A percentile compares a stretch with the other conserved stretches of the same genome.
phyloP scores from a whole-genome alignment of 2,888 invertebrate species.

The Gnatocerus cornutus region DNA sequence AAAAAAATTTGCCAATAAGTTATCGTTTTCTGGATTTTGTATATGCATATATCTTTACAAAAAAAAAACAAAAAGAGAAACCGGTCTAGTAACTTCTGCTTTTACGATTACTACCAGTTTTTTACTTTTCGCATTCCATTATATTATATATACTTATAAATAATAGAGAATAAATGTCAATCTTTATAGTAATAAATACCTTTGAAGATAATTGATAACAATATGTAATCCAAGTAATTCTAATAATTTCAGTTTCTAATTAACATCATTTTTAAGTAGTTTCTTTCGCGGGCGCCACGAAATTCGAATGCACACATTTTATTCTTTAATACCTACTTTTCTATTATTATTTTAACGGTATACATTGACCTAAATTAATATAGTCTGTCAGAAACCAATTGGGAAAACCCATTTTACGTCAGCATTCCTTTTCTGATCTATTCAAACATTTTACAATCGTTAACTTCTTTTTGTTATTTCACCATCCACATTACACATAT shows the following conservation, averaged over 20 bases:
- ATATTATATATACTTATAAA: slow-evolving; percentile 30
- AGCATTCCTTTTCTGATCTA: background rate
- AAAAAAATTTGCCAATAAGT: slow-evolving; percentile 19
- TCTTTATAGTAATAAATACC: slow-evolving; percentile 2
- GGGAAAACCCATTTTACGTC: slow-evolving; percentile 25
- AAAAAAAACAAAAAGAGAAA: slow-evolving; percentile 45
- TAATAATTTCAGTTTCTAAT: too few relatives aligned
- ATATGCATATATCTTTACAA: slow-evolving; percentile 22
- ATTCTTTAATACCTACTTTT: background rate
- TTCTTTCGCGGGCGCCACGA: too few relatives aligned
- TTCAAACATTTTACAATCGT: too few relatives aligned
- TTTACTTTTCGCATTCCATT: slow-evolving; percentile 46
- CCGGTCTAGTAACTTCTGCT: slow-evolving; percentile 50
- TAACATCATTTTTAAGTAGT: too few relatives aligned
- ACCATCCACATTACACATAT: too few relatives aligned
- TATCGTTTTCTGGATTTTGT: slow-evolving; percentile 44
- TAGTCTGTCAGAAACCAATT: background rate
- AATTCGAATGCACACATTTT: background rate
- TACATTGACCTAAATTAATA: slow-evolving; percentile 19
- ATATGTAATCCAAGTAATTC: too few relatives aligned
- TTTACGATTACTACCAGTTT: slow-evolving; percentile 47
- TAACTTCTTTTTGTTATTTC: too few relatives aligned
- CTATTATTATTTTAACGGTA: slow-evolving; percentile 10
- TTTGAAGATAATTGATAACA: too few relatives aligned
- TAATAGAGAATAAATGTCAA: slow-evolving; percentile 25